Evolutionary conservation across 2,888 invertebrate genomes (phyloP), one percentile per base, ranked within the genome.

Genomic region (Athetis lepigone): DNA sequence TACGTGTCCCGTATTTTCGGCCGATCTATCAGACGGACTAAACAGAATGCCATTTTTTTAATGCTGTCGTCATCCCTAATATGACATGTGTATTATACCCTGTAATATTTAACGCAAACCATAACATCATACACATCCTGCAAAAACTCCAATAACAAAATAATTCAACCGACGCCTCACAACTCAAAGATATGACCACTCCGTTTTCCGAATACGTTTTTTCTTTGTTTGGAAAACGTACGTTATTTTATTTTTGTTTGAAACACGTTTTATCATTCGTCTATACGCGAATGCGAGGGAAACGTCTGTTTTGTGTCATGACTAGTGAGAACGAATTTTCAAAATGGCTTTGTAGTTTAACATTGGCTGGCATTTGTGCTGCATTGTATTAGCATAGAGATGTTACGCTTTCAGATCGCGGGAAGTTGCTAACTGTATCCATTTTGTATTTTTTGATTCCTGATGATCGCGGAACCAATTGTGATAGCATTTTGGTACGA

Each of bases 141-240:
- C 16, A 11, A 59, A 50, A 43, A 66, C 37, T 33, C 19, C 51
- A 47, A 52, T 68, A 68, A 52, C 45, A 57, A 39, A 50, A 16
- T 46, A 42, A 51, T 55, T 70, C 50, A n/a, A n/a, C n/a, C 47
- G 42, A 18, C 1, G 27, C 16, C n/a, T 40, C 52, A 54, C 57
- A 43, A 23, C n/a, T 50, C 57, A 36, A 39, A 58, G 42, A 50
- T 47, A 58, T 47, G 51, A 51, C 36, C 58, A 57, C 23, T 58
- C 18, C 51, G 57, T 43, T 69, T 51, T 63, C 11, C 55, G 58
- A 63, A 75, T 72, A 51, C 55, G 47, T 55, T 75, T 63, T 54
- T 55, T 62, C 70, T 54, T 71, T 75, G 63, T 75, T 71, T 68
- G 29, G 16, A 69, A 56, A 39, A 51, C 23, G 19, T 37, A n/a